Base-by-base conservation (phyloP, 2,888 invertebrate genomes). In the Himalopsyche japonica region DNA sequence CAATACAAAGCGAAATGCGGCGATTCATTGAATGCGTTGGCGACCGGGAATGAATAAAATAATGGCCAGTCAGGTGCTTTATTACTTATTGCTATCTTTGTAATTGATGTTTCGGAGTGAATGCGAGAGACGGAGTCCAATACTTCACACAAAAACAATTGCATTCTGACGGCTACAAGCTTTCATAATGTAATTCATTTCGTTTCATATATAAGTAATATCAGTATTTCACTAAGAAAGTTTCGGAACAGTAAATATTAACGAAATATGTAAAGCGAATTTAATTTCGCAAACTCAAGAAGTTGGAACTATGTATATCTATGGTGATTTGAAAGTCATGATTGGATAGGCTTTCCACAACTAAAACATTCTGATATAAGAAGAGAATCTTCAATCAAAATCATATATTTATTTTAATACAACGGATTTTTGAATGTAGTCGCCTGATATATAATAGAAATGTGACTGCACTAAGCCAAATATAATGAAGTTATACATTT, bases 71-170 rank as follows among this genome's bases (percentile, higher is more conserved):
- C 70, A 70, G 70, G 70, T 70, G 70, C 27, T 70, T 70, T 70
- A 70, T 70, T 70, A 70, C 70, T 70, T 70, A 70, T 70, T 70
- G 70, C 70, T 70, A 70, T 70, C 70, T 70, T 70, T 70, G 70
- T 70, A 70, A 70, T 70, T 70, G 70, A 70, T 70, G 70, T 70
- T 24, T 70, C 70, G 70, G 70, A 70, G 70, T 70, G 70, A 70
- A 70, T 70, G 70, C 70, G 27, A 70, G 70, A 70, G 70, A 70
- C 70, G 20, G 24, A 20, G 70, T 27, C 27, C 15, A 70, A 70
- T 70, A 70, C 70, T 27, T 70, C 27, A 70, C 70, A 27, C 24
- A 27, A 27, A 70, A 70, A 70, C 70, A 70, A 70, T 70, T 70
- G 70, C 70, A 27, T 30, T 27, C 12, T 70, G 70, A 70, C 70